Percentiles rank a stretch among this genome's conserved stretches.
Conservation (phyloP, 2,113 vertebrate species). For the Calonectris borealis region DNA sequence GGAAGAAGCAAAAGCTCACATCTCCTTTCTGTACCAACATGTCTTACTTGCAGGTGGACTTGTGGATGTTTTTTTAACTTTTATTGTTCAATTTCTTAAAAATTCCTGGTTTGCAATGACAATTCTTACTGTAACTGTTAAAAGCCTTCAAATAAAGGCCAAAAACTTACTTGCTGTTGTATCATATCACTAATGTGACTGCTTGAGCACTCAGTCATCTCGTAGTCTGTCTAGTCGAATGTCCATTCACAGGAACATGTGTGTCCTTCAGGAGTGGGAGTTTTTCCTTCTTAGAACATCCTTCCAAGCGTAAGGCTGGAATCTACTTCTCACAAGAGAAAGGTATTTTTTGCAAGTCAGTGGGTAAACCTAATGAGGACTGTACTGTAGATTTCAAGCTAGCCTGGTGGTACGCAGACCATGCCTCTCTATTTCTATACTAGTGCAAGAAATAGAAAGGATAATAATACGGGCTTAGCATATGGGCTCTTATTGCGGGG, state of each 20-base stretch:
- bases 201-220: neutral
- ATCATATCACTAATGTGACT: neutral
- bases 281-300: neutral
- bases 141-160: slow-evolving; percentile 66
- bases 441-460: neutral
- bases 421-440: neutral
- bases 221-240: rapidly evolving
- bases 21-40: slow-evolving; percentile 16
- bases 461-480: rapidly evolving
- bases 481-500: neutral
- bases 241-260: neutral
- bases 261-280: neutral
- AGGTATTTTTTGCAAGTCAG: neutral
- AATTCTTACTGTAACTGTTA: slow-evolving; percentile 68
- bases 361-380: neutral
- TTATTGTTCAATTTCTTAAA: slow-evolving; percentile 32
- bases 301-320: neutral
- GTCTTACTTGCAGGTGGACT: slow-evolving; percentile 52
- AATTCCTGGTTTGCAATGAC: slow-evolving; percentile 60
- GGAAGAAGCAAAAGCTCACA: neutral
- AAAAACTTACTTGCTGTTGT: neutral
- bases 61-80: slow-evolving; percentile 47
- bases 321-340: neutral
- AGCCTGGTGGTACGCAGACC: neutral
- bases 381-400: rapidly evolving